phyloP scores from a whole-genome alignment of 1,140 invertebrate species.

The Solen grandis region DNA sequence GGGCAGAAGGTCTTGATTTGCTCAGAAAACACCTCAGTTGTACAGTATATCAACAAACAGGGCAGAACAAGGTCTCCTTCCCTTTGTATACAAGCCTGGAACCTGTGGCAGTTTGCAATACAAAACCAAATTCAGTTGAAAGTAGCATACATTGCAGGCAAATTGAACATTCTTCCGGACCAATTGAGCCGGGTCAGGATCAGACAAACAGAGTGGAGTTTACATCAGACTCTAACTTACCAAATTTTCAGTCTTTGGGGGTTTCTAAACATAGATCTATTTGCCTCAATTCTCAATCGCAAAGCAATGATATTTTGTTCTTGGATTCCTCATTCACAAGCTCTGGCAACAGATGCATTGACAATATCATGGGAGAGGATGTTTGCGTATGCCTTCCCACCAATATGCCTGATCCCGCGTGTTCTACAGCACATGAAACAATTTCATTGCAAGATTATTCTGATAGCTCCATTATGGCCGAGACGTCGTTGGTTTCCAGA shows the following conservation, averaged over 20 bases:
- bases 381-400: slow-evolving; percentile 53
- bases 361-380: slow-evolving; percentile 45
- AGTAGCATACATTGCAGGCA: slow-evolving; percentile 27
- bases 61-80: not conserved
- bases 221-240: not conserved
- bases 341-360: slow-evolving; percentile 45
- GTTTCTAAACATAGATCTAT: slow-evolving; percentile 12
- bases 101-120: not conserved
- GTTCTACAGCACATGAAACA: slow-evolving; percentile 31
- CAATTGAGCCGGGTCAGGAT: slow-evolving; percentile 8
- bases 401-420: slow-evolving; percentile 1
- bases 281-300: not conserved
- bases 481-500: slow-evolving; percentile 24
- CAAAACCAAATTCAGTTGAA: slow-evolving; percentile 1
- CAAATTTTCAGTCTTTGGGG: slow-evolving; percentile 25
- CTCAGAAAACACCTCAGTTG: slow-evolving; percentile 12
- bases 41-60: slow-evolving; percentile 26
- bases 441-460: slow-evolving; percentile 51
- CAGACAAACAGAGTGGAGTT: slow-evolving; percentile 4
- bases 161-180: slow-evolving; percentile 11
- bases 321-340: slow-evolving; percentile 31
- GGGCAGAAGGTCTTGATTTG: slow-evolving; percentile 35
- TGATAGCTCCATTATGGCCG: slow-evolving; percentile 53
- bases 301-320: slow-evolving; percentile 29
- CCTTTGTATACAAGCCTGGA: slow-evolving; percentile 6